Base-by-base conservation (phyloP, 92 coral and sea anemone genomes). In the Paramuricea clavata region DNA sequence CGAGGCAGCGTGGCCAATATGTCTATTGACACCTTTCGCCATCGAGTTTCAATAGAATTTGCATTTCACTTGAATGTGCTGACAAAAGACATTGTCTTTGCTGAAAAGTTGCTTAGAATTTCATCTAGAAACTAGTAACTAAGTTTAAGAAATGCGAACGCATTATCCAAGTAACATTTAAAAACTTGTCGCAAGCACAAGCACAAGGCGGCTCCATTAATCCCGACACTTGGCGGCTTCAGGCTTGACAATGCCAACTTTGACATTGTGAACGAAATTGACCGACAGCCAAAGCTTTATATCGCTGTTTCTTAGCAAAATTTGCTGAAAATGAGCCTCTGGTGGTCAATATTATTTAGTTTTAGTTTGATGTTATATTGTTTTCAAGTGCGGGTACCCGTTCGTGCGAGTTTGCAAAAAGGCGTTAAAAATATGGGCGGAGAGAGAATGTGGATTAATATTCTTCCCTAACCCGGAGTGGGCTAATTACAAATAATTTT, bases 71-170 rank as follows among this genome's bases (percentile, higher is more conserved):
- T 56, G 25, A 28, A 3, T 28, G 72, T 16, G 0, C 41, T 11
- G 19, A 65, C 72, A 65, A 65, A 65, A 65, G 72, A n/a, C 41
- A 65, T 65, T 65, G 72, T 65, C 15, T 23, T 65, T 31, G n/a
- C 72, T 65, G 0, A 65, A 27, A 28, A 27, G 72, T 12, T 13
- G 2, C 72, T 28, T 65, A 5, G 41, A 65, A 3, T 31, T 2
- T 16, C 8, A 31, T 0, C 6, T 26, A 31, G 39, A 65, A 65
- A 65, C 21, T 65, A 65, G 22, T 27, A 11, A 31, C n/a, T 16
- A 0, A 12, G 35, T 5, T 65, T 65, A 9, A 21, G 22, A 30
- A 28, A 25, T 26, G 33, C 30, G 31, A 60, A 65, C 23, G 13
- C 21, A 28, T 13, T 4, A 0, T 27, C 36, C 19, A 28, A 31